Conservation (phyloP, 2,888 invertebrate species). For the Escarpia spicata region DNA sequence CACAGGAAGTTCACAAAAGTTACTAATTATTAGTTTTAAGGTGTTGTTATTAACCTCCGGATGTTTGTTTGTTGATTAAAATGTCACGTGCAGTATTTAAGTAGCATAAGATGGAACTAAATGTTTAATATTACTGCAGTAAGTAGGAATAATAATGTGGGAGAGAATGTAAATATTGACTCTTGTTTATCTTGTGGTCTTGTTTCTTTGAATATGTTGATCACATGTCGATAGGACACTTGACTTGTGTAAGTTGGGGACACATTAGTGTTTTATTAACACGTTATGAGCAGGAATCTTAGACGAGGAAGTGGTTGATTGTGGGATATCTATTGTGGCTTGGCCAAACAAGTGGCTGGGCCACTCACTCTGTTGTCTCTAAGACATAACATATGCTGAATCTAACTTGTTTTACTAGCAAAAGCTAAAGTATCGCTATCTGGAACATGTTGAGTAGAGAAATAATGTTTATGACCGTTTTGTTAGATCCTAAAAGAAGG, state of each 20-base stretch:
- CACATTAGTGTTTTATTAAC: neutral
- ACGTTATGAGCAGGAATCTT: neutral
- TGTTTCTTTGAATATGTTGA: neutral
- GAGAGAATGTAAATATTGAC: neutral
- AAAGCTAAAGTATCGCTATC: neutral
- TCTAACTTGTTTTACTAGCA: neutral
- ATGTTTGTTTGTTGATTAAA: conserved; percentile 10
- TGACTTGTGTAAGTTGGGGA: neutral
- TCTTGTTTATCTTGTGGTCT: neutral
- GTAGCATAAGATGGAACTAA: neutral
- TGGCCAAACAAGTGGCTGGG: neutral
- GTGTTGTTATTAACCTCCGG: neutral
- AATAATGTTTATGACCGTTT: neutral
- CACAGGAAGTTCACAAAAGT: neutral
- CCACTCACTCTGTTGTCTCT: neutral
- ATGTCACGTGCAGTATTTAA: neutral
- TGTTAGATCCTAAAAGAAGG: neutral
- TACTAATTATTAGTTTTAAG: conserved; percentile 16
- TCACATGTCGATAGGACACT: neutral
- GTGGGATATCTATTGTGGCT: neutral
- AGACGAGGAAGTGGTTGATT: neutral
- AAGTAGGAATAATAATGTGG: neutral
- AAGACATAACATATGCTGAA: neutral
- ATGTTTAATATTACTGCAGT: neutral
- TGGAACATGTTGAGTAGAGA: neutral